Percentiles rank a stretch among this genome's conserved stretches.
phyloP scores from a whole-genome alignment of 2,113 vertebrate genomes.

The Bucco capensis region DNA sequence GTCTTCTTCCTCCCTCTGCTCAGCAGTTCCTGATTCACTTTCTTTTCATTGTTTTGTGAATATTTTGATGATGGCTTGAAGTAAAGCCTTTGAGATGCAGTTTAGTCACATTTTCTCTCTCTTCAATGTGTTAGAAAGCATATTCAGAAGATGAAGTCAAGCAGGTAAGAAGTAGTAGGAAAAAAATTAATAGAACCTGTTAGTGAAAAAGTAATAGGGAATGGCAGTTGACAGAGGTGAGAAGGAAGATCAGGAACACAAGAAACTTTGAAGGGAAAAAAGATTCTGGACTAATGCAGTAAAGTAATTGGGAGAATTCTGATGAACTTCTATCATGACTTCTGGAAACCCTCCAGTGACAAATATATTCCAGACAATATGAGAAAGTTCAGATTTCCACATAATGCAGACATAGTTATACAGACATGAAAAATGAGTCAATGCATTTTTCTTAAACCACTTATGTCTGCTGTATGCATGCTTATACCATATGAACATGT shows the following conservation, averaged over 20 bases:
- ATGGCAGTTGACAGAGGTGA: background rate
- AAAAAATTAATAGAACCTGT: background rate
- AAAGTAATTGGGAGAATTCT: background rate
- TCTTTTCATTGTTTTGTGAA: background rate
- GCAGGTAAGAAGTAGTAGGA: background rate
- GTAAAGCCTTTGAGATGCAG: background rate
- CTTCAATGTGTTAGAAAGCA: background rate
- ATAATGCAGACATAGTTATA: background rate
- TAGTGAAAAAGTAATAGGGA: background rate
- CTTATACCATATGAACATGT: background rate
- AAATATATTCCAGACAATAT: slow-evolving; percentile 43
- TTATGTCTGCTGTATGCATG: background rate
- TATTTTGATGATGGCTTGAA: background rate
- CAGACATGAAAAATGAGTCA: background rate
- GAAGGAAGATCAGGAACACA: background rate
- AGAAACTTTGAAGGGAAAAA: background rate
- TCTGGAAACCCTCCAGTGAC: background rate
- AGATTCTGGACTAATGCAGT: background rate
- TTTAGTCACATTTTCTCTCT: background rate
- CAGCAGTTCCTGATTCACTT: background rate
- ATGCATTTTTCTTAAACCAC: background rate
- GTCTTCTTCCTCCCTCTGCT: background rate
- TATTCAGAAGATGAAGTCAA: background rate
- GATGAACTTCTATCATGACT: background rate
- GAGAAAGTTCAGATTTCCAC: slow-evolving; percentile 36